Base-by-base conservation (phyloP, 2,113 vertebrate species). In the Buteo buteo region DNA sequence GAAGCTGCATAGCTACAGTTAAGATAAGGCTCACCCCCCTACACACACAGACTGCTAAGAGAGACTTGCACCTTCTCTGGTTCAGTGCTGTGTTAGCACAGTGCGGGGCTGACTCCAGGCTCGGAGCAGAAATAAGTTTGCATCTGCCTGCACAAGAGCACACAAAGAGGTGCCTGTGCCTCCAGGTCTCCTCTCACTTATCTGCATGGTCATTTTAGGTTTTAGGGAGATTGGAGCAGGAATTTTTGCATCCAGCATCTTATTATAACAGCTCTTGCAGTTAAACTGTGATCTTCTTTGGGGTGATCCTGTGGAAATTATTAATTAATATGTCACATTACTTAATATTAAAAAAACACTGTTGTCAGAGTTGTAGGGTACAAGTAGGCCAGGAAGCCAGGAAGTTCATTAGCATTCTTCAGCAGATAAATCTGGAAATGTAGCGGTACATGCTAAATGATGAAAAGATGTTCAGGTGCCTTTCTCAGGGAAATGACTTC, bases 401-500 rank as follows among this genome's bases (percentile, higher is more conserved):
- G 59, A 78, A 94, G 38, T 47, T 88, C 72, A 82, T 90, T 92
- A 92, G 74, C 64, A 88, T 95, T 94, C 86, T 93, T 70, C 88
- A 57, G n/a, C 69, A 76, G 80, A 88, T 81, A 78, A 79, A 94
- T 67, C 34, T 59, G 82, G 59, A 91, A 84, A 92, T 49, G 38
- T 44, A 36, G 64, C 6, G 3, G 59, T 74, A 79, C 55, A 32
- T 69, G 57, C 80, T 94, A 74, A 90, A 86, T 0, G 10, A 74
- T 92, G 57, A 92, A 57, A 92, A 94, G 47, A 86, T 84, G 69
- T 70, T 88, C 77, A 92, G 72, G 65, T 86, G 52, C 52, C 69
- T 94, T 88, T 96, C 90, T 71, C 38, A 83, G 88, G 85, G 40
- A 97, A 92, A 94, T 93, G 3, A 92, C 29, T 96, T 90, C 66